Conservation (phyloP, 2,797 vertebrate species). For the Xenopus petersii region DNA sequence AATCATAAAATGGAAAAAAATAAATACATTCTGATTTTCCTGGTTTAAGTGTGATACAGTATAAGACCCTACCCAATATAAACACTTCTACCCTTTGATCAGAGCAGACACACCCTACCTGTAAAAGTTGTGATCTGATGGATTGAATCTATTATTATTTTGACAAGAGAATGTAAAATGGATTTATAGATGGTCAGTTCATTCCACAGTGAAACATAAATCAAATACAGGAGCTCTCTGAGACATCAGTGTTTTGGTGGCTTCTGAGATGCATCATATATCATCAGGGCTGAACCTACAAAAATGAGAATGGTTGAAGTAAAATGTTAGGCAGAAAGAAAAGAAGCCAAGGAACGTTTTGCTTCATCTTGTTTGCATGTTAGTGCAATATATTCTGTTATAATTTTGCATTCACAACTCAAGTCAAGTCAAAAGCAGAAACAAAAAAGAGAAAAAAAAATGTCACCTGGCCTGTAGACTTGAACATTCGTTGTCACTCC, state of each 20-base stretch:
- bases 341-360: too few species aligned
- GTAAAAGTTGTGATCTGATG: constrained; percentile 48
- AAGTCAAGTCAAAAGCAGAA: too few species aligned
- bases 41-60: too few species aligned
- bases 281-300: constrained; percentile 57
- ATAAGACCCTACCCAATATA: constrained; percentile 15
- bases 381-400: too few species aligned
- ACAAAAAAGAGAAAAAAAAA: too few species aligned
- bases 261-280: constrained; percentile 44
- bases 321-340: constrained; percentile 22
- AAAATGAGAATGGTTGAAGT: constrained; percentile 40
- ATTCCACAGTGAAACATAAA: constrained; percentile 44
- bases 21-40: too few species aligned
- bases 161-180: constrained; percentile 42
- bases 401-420: too few species aligned
- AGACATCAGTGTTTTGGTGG: constrained; percentile 47
- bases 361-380: too few species aligned
- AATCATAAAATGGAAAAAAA: too few species aligned
- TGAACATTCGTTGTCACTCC: too few species aligned
- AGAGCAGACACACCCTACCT: constrained; percentile 32
- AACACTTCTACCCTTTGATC: constrained; percentile 15
- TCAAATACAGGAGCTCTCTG: constrained; percentile 45
- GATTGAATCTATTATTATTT: constrained; percentile 42
- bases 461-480: too few species aligned
- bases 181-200: constrained; percentile 51